Evolutionary conservation across 2,888 invertebrate species (phyloP).

Genomic region (Athetis lepigone): DNA sequence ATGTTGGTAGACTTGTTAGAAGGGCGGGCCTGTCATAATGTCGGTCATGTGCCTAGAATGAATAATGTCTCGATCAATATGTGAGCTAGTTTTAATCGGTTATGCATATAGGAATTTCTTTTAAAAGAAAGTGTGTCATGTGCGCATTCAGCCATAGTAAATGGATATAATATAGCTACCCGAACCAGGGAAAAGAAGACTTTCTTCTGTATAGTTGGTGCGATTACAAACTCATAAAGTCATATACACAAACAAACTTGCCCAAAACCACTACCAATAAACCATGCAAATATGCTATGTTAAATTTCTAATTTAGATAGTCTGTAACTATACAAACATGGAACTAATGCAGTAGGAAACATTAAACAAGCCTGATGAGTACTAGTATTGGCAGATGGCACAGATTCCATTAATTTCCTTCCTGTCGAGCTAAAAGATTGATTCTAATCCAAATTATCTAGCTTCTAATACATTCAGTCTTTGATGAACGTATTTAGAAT

Average conservation of each 20-base stretch:
- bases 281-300: background rate
- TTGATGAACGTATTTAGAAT: constrained; percentile 32
- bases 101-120: constrained; percentile 35
- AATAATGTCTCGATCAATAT: constrained; percentile 44
- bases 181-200: too few species aligned
- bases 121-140: constrained; percentile 46
- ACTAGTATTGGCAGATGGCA: constrained; percentile 31
- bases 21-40: constrained; percentile 24
- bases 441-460: constrained; percentile 32
- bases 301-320: constrained; percentile 1
- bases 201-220: too few species aligned
- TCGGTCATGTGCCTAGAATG: constrained; percentile 34
- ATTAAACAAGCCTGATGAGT: constrained; percentile 24
- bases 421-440: constrained; percentile 29
- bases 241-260: too few species aligned
- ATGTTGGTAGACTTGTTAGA: constrained; percentile 19
- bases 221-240: too few species aligned
- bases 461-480: constrained; percentile 8
- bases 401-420: constrained; percentile 37
- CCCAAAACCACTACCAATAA: too few species aligned
- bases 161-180: too few species aligned
- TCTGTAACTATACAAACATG: background rate
- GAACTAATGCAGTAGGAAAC: constrained; percentile 19
- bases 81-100: constrained; percentile 36
- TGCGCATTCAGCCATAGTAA: background rate